These are phyloP conservation scores for Apocheima hispidaria DNA, from an alignment of 2,888 invertebrate species.

Conservation along the genomic window DNA sequence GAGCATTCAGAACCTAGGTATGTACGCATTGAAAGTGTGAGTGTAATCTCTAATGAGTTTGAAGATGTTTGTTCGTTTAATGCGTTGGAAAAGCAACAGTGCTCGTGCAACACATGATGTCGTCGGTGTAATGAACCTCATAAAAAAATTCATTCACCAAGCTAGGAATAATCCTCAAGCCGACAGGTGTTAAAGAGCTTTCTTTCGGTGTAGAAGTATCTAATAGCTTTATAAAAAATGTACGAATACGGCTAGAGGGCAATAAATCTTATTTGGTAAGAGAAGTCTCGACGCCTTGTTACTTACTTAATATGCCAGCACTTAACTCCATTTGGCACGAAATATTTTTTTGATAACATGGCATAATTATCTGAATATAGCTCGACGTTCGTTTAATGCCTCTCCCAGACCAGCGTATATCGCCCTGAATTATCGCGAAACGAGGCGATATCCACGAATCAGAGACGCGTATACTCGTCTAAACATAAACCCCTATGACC, in stretches of 20 bases:
- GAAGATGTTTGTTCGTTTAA: too few species aligned
- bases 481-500: too few species aligned
- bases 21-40: background rate
- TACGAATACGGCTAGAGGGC: slow-evolving; percentile 11
- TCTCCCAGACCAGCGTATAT: too few species aligned
- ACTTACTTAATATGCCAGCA: slow-evolving; percentile 17
- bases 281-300: slow-evolving; percentile 20
- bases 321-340: slow-evolving; percentile 16
- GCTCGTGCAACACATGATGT: too few species aligned
- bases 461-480: too few species aligned
- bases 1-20: background rate
- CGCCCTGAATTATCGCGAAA: too few species aligned
- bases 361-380: background rate
- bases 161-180: background rate
- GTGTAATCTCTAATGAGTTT: too few species aligned
- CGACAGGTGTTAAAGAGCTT: slow-evolving; percentile 10
- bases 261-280: slow-evolving; percentile 32
- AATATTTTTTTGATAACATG: slow-evolving; percentile 4
- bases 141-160: background rate
- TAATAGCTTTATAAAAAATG: slow-evolving; percentile 25
- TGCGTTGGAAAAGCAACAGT: too few species aligned
- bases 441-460: too few species aligned
- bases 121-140: background rate
- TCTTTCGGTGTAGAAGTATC: slow-evolving; percentile 9
- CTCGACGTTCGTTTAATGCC: too few species aligned